Conservation (phyloP, 2,797 vertebrate genomes). For the Catamblyrhynchus diadema region DNA sequence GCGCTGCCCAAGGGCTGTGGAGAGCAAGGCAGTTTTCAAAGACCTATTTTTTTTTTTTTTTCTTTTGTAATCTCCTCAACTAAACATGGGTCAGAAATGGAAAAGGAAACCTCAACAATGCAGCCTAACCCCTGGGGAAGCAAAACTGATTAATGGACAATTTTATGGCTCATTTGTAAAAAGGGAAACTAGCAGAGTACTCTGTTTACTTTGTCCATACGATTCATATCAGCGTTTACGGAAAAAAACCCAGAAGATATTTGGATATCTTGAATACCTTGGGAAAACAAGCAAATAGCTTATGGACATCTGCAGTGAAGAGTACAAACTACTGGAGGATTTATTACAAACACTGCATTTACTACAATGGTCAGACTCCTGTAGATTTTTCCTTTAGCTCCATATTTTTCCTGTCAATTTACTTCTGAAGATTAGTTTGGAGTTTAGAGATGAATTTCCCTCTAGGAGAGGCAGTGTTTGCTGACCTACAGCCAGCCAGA, state of each 20-base stretch:
- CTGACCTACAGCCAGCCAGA: not conserved
- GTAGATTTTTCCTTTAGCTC: constrained; percentile 35
- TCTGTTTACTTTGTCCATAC: constrained; percentile 70
- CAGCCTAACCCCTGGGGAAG: constrained; percentile 53
- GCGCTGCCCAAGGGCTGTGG: not conserved
- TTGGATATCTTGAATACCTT: constrained; percentile 41
- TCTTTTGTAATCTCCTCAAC: constrained; percentile 56
- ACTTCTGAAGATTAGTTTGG: constrained; percentile 24
- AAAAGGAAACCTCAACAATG: constrained; percentile 77
- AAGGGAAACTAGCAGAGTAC: constrained; percentile 71
- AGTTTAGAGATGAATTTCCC: not conserved
- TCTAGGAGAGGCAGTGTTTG: not conserved
- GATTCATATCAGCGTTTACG: constrained; percentile 65
- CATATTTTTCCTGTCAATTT: not conserved
- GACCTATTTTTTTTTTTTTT: not conserved
- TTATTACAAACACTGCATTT: constrained; percentile 56
- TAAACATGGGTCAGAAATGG: constrained; percentile 72
- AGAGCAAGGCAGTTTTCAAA: constrained; percentile 14
- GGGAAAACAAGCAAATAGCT: constrained; percentile 54
- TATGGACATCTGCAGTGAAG: constrained; percentile 16
- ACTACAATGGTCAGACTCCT: constrained; percentile 17
- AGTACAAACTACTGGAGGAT: constrained; percentile 41
- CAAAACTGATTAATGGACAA: constrained; percentile 72
- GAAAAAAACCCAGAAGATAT: not conserved
- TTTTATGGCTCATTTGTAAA: constrained; percentile 79